A percentile compares a stretch with the other conserved stretches of the same genome.
Evolutionary conservation across 2,113 vertebrate species (phyloP).

Genomic region (Lepus europaeus): DNA sequence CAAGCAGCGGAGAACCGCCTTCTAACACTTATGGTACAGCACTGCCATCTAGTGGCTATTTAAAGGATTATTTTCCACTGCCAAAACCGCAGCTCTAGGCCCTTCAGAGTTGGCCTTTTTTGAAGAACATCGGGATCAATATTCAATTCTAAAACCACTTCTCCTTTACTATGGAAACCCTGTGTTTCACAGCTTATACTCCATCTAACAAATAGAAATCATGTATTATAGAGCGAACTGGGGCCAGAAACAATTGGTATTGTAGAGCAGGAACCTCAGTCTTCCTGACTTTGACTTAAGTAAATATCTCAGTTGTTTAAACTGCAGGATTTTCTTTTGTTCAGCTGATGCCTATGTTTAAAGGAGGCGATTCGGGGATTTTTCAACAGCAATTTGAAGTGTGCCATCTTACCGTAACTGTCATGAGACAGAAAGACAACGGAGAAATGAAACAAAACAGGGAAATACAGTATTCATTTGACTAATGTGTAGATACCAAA

Average conservation of each 20-base stretch:
- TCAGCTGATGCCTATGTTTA: background rate
- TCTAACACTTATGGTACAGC: background rate
- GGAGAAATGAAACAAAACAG: constrained; percentile 14
- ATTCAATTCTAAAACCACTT: background rate
- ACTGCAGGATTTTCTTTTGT: background rate
- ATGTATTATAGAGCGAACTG: background rate
- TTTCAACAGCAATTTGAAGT: background rate
- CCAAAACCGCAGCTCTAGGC: background rate
- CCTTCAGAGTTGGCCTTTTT: background rate
- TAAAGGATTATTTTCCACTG: background rate
- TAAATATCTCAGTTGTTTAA: constrained; percentile 48
- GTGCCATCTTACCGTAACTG: background rate
- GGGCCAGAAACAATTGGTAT: background rate
- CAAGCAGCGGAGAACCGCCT: rapidly evolving
- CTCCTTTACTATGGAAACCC: background rate
- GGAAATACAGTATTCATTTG: background rate
- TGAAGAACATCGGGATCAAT: background rate
- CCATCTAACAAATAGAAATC: background rate
- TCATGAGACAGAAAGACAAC: background rate
- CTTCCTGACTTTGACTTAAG: constrained; percentile 48
- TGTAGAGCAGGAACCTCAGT: background rate
- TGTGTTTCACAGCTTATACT: constrained; percentile 13
- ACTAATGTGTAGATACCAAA: background rate
- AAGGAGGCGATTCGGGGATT: background rate
- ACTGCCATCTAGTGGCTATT: constrained; percentile 49